Conservation (phyloP, 2,888 invertebrate genomes). For the Pseudoips prasinana region DNA sequence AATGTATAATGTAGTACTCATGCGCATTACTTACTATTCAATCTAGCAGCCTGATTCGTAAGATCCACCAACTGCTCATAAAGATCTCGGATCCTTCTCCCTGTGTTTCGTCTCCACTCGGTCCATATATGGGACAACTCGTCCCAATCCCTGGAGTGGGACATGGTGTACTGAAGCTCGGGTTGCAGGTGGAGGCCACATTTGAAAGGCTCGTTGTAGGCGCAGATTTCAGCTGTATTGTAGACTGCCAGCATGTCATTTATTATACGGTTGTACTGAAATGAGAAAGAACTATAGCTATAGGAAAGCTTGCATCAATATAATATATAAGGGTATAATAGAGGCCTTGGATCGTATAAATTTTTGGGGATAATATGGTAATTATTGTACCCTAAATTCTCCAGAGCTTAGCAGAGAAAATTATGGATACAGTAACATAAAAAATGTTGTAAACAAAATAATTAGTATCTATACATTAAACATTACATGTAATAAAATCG, state of each 20-base stretch:
- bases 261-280: conserved; percentile 92
- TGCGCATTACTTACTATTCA: conserved; percentile 92
- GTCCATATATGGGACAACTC: conserved; percentile 94
- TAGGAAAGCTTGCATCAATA: conserved; percentile 1
- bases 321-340: too few relatives aligned
- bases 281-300: conserved; percentile 4
- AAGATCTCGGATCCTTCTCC: conserved; percentile 88
- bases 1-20: too few relatives aligned
- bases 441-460: too few relatives aligned
- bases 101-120: conserved; percentile 94
- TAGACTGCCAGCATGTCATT: conserved; percentile 95
- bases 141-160: conserved; percentile 90
- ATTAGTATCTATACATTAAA: too few relatives aligned
- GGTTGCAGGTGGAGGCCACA: conserved; percentile 92
- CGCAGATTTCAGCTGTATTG: conserved; percentile 92
- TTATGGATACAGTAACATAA: too few relatives aligned
- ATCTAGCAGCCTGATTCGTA: conserved; percentile 89
- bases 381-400: too few relatives aligned
- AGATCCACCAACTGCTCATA: conserved; percentile 90
- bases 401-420: too few relatives aligned
- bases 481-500: too few relatives aligned
- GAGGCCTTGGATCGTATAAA: too few relatives aligned
- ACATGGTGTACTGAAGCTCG: conserved; percentile 89
- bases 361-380: too few relatives aligned
- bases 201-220: conserved; percentile 91